Evolutionary conservation across 2,797 vertebrate genomes (phyloP).

Genomic region (Melanotaenia trifasciata): DNA sequence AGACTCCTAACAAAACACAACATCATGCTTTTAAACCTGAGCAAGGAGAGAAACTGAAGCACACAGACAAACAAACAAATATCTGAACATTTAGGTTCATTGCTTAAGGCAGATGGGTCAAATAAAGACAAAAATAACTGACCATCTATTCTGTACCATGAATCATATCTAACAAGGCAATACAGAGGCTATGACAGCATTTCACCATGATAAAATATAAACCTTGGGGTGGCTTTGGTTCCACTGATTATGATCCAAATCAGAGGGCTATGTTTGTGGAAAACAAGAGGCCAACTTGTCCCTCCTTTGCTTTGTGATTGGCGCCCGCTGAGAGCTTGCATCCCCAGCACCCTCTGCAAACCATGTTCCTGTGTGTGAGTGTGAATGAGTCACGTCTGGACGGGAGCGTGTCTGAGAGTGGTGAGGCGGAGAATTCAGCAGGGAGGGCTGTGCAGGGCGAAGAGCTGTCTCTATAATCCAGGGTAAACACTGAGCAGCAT

Average conservation of each 20-base stretch:
- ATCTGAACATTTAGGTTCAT: conserved; percentile 34
- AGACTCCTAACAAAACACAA: neutral
- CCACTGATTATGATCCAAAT: conserved; percentile 69
- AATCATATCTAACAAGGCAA: conserved; percentile 43
- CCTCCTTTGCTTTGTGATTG: conserved; percentile 47
- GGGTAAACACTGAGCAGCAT: conserved; percentile 82
- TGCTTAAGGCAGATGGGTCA: conserved; percentile 62
- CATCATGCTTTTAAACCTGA: conserved; percentile 7
- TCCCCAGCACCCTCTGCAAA: conserved; percentile 60
- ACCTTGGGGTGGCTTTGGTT: conserved; percentile 52
- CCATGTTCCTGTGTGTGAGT: conserved; percentile 62
- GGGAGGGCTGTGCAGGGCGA: conserved; percentile 70
- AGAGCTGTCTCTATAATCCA: conserved; percentile 80
- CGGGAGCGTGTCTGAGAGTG: conserved; percentile 80
- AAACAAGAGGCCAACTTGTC: conserved; percentile 47
- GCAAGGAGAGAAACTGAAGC: conserved; percentile 15
- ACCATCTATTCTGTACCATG: conserved; percentile 41
- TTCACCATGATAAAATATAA: conserved; percentile 61
- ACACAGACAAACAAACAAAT: conserved; percentile 33
- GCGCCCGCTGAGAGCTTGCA: conserved; percentile 55
- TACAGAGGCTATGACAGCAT: conserved; percentile 59
- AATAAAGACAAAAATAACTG: conserved; percentile 35
- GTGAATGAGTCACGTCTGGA: conserved; percentile 80
- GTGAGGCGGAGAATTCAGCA: conserved; percentile 75
- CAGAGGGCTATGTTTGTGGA: conserved; percentile 68